Conservation (phyloP, 2,797 vertebrate genomes). For the Botia almorhae region DNA sequence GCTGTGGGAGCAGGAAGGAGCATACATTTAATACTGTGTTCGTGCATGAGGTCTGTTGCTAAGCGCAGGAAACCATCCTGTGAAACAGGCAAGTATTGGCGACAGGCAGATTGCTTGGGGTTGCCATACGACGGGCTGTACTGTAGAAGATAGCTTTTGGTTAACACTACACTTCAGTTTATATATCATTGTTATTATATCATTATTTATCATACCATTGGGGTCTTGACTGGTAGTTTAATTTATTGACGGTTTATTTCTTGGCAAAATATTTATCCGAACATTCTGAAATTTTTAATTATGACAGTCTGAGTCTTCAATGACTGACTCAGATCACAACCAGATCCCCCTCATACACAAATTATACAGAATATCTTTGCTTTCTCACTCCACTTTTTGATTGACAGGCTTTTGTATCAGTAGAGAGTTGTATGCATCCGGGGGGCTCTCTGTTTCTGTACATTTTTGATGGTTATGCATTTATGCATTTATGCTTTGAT, state of each 20-base stretch:
- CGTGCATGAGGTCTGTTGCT: constrained; percentile 17
- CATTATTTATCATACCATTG: neutral
- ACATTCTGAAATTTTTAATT: no score
- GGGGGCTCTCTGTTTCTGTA: neutral
- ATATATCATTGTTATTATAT: neutral
- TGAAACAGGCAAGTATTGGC: constrained; percentile 17
- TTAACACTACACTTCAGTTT: neutral
- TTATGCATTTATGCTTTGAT: neutral
- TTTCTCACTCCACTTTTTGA: neutral
- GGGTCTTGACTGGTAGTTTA: neutral
- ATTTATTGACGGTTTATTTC: no score
- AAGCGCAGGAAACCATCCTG: constrained; percentile 13
- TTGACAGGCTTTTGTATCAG: neutral
- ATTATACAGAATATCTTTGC: neutral
- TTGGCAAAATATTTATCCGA: no score
- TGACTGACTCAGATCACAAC: no score
- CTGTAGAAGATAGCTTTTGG: neutral
- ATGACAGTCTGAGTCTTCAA: no score
- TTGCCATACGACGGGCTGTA: neutral
- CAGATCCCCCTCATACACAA: neutral
- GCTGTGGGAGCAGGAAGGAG: constrained; percentile 19
- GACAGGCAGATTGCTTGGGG: neutral
- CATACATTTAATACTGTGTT: constrained; percentile 5
- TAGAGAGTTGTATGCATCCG: neutral
- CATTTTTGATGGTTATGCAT: neutral